These are phyloP conservation scores for Malacosoma neustria DNA, from an alignment of 2,888 invertebrate genomes.

Conservation along the genomic window DNA sequence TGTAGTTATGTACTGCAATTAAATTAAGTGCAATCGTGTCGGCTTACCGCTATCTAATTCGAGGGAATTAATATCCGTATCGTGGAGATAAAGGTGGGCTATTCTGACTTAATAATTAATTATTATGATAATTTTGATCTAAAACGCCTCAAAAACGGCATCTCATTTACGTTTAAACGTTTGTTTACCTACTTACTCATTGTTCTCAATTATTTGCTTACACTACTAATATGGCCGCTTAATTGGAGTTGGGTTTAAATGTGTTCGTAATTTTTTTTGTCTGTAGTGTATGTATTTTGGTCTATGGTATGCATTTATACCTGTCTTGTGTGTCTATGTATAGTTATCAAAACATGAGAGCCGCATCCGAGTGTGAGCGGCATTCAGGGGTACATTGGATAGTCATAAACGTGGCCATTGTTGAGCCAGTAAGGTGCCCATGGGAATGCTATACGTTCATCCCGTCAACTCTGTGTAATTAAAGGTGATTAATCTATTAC, in stretches of 20 bases:
- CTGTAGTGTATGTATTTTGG: too few species aligned
- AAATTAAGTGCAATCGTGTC: slow-evolving; percentile 3
- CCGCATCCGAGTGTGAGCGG: too few species aligned
- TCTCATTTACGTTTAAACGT: background rate
- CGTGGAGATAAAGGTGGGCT: background rate
- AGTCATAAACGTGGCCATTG: too few species aligned
- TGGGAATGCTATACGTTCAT: too few species aligned
- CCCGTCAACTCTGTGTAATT: too few species aligned
- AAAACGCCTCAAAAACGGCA: slow-evolving; percentile 2
- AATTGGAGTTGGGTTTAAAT: background rate
- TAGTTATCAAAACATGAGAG: too few species aligned
- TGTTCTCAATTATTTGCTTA: background rate
- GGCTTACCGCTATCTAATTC: background rate
- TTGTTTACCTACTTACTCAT: background rate
- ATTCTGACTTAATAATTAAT: slow-evolving; percentile 4
- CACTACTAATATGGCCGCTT: background rate
- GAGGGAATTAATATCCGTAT: slow-evolving; percentile 3
- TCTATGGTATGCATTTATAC: too few species aligned
- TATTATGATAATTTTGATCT: slow-evolving; percentile 4
- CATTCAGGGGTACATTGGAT: too few species aligned
- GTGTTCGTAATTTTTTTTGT: too few species aligned
- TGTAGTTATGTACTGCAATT: slow-evolving; percentile 6
- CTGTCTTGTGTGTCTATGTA: too few species aligned
- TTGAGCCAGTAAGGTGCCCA: too few species aligned
- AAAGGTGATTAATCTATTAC: too few species aligned